Conservation (phyloP, 2,797 vertebrate species). For the Anabacerthia variegaticeps region DNA sequence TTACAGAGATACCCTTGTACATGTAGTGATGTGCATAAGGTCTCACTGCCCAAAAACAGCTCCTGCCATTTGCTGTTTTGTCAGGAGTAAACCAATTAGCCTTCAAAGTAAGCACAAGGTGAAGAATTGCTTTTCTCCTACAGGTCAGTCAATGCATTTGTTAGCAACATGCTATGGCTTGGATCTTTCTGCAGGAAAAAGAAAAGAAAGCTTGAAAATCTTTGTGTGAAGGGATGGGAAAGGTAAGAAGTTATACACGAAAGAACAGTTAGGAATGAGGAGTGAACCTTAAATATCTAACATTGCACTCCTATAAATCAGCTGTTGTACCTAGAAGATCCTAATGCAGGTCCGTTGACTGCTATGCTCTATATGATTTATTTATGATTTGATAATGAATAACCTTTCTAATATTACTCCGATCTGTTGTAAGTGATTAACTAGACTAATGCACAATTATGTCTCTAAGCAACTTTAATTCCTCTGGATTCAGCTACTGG, state of each 20-base stretch:
- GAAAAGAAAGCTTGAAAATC: background rate
- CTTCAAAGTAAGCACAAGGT: background rate
- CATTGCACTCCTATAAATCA: background rate
- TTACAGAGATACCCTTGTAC: background rate
- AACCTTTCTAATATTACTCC: background rate
- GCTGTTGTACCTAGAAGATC: background rate
- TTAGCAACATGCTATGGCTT: rapidly evolving
- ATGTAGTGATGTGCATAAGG: rapidly evolving
- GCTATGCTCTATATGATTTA: background rate
- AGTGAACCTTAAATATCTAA: background rate
- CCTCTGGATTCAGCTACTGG: background rate
- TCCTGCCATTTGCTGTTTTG: background rate
- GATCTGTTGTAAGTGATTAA: background rate
- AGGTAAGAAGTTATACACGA: background rate
- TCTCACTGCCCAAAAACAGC: background rate
- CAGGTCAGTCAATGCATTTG: background rate
- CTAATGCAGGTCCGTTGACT: background rate
- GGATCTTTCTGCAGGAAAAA: background rate
- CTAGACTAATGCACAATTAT: background rate
- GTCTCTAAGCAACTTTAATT: background rate
- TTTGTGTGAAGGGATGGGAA: background rate
- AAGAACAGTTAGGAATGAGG: background rate
- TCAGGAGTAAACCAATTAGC: background rate
- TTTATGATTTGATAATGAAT: background rate
- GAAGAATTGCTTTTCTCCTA: background rate